Conservation (phyloP, 2,888 invertebrate species). For the Pasiphila rectangulata region DNA sequence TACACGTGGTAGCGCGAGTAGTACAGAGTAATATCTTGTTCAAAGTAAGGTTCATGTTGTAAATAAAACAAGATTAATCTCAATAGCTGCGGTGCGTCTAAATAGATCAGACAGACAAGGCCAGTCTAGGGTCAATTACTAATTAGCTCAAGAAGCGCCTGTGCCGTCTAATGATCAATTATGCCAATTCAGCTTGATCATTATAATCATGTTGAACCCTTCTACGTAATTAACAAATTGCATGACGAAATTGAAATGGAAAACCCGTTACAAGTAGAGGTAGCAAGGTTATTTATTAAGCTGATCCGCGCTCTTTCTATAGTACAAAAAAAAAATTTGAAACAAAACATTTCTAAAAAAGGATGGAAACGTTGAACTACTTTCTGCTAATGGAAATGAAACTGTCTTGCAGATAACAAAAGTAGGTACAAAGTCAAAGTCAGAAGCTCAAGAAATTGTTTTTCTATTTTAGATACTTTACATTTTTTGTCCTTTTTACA, state of each 20-base stretch:
- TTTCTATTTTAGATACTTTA: too few species aligned
- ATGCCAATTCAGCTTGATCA: slow-evolving; percentile 66
- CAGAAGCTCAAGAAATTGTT: too few species aligned
- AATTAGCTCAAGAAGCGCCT: slow-evolving; percentile 66
- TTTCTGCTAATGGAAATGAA: too few species aligned
- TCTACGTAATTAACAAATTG: slow-evolving; percentile 29
- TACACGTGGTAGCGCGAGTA: too few species aligned
- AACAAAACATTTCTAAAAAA: too few species aligned
- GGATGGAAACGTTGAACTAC: too few species aligned
- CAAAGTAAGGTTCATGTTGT: background rate
- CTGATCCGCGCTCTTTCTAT: too few species aligned
- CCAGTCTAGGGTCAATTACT: slow-evolving; percentile 66
- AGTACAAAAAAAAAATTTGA: too few species aligned
- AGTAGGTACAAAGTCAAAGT: too few species aligned
- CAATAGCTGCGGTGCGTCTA: slow-evolving; percentile 21
- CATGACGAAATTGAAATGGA: slow-evolving; percentile 12
- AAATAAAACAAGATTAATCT: slow-evolving; percentile 16
- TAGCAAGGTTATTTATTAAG: too few species aligned
- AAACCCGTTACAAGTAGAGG: background rate
- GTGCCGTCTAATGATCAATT: slow-evolving; percentile 69
- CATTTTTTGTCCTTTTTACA: too few species aligned
- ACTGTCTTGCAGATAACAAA: too few species aligned
- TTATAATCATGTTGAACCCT: slow-evolving; percentile 58
- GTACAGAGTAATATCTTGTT: background rate
- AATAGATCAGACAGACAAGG: slow-evolving; percentile 41